Evolutionary conservation across 2,888 invertebrate species (phyloP).

Genomic region (Cosmia pyralina): DNA sequence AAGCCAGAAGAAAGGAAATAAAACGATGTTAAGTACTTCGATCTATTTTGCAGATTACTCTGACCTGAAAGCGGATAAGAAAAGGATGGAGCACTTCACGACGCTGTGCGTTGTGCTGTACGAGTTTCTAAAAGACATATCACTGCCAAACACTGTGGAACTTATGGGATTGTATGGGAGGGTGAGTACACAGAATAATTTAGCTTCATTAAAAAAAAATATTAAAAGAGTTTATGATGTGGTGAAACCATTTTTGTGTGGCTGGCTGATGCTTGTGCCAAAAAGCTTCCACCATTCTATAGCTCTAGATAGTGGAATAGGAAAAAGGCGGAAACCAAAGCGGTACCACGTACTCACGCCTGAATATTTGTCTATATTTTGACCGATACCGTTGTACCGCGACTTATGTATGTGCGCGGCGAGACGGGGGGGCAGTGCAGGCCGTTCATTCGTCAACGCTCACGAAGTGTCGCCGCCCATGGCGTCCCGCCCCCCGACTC

Average conservation of each 20-base stretch:
- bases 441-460: no score
- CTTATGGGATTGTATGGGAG: slow-evolving; percentile 96
- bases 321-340: neutral
- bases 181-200: slow-evolving; percentile 86
- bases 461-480: no score
- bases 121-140: slow-evolving; percentile 92
- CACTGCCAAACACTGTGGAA: slow-evolving; percentile 94
- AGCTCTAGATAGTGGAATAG: neutral
- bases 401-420: no score
- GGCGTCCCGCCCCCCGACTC: no score
- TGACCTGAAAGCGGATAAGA: slow-evolving; percentile 93
- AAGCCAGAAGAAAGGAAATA: neutral
- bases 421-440: no score
- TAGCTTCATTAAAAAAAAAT: neutral
- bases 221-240: no score
- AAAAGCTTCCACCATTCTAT: neutral
- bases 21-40: neutral
- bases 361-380: no score
- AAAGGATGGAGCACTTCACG: slow-evolving; percentile 94
- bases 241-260: no score
- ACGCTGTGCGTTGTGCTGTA: slow-evolving; percentile 93
- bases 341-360: no score
- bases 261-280: neutral
- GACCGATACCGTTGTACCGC: no score
- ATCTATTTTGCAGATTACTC: slow-evolving; percentile 92